Percentiles rank a stretch among this genome's conserved stretches.
Evolutionary conservation across 2,797 vertebrate genomes (phyloP).

Genomic region (Syndactyla subalaris): DNA sequence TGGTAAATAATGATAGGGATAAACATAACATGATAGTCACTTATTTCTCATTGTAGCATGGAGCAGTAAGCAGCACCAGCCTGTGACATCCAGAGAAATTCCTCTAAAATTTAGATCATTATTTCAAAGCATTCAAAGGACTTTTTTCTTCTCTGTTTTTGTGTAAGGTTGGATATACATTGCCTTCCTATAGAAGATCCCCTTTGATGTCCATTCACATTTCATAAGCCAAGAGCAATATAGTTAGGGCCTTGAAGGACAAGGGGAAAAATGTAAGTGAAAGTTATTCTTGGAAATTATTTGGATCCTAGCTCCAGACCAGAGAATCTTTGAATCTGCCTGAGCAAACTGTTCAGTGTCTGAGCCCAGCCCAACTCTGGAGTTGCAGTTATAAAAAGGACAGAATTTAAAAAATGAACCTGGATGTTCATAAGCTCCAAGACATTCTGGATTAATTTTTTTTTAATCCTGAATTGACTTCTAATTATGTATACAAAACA

Average conservation of each 20-base stretch:
- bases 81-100: neutral
- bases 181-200: neutral
- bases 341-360: neutral
- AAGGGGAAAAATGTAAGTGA: neutral
- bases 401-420: neutral
- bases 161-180: neutral
- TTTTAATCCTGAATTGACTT: neutral
- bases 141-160: neutral
- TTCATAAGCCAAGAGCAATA: conserved; percentile 18
- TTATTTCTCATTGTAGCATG: neutral
- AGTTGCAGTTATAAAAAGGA: neutral
- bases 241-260: neutral
- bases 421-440: neutral
- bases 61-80: neutral
- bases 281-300: conserved; percentile 25
- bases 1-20: neutral
- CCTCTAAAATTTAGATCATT: neutral
- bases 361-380: neutral
- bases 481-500: neutral
- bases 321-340: conserved; percentile 15
- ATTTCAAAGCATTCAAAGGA: neutral
- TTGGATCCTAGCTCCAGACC: conserved; percentile 1
- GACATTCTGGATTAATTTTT: neutral
- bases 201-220: neutral
- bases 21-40: neutral